These are phyloP conservation scores for Propithecus perrieri DNA, from an alignment of 2,797 vertebrate genomes.

Conservation along the genomic window DNA sequence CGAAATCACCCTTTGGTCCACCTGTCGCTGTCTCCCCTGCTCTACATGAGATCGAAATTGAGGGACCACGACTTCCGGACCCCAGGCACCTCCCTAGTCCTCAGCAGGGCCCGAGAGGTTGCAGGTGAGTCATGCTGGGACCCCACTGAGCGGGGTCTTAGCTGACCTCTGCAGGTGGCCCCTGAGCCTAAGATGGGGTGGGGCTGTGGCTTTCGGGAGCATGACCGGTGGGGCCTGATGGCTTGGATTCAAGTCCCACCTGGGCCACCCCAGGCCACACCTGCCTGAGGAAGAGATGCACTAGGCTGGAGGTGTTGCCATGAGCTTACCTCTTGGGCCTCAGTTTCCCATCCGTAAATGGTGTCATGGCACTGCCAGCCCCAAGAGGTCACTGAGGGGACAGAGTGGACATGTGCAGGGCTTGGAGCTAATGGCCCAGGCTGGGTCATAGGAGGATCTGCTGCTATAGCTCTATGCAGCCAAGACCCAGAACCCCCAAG, in stretches of 20 bases:
- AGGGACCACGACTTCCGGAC: too few relatives aligned
- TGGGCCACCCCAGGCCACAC: neutral
- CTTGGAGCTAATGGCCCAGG: neutral
- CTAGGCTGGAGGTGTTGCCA: too few relatives aligned
- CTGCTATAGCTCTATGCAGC: too few relatives aligned
- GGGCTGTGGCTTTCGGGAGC: too few relatives aligned
- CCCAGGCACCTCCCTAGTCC: neutral
- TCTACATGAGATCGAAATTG: neutral
- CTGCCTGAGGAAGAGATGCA: neutral
- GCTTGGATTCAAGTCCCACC: neutral
- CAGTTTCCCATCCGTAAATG: neutral
- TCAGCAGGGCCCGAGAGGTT: neutral
- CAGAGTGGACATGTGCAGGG: neutral
- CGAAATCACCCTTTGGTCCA: neutral
- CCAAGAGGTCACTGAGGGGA: neutral
- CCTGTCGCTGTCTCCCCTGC: neutral
- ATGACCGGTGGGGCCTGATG: neutral
- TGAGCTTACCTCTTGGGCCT: neutral
- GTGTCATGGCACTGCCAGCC: neutral
- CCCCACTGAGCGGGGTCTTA: neutral
- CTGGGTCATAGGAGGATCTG: rapidly evolving
- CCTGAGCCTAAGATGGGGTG: neutral
- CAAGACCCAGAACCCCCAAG: neutral
- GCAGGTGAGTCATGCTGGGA: neutral
- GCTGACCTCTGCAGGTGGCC: neutral